A percentile compares a stretch with the other conserved stretches of the same genome.
These are phyloP conservation scores for Parnassius apollo DNA, from an alignment of 2,888 invertebrate genomes.

Conservation along the genomic window DNA sequence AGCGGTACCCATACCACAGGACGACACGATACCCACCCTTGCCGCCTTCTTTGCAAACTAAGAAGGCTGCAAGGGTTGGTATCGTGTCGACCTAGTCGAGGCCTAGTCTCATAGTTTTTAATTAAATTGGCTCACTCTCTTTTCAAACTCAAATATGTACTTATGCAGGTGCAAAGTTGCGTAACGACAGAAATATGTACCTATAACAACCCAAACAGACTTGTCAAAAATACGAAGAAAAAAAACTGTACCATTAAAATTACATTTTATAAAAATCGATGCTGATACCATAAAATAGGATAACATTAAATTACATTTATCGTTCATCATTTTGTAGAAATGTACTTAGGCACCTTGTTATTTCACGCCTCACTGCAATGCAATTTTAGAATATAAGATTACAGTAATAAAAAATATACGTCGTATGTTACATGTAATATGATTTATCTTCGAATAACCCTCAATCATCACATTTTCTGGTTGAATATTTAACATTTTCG, in stretches of 20 bases:
- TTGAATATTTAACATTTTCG: too few species aligned
- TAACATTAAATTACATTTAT: neutral
- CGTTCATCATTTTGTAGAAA: neutral
- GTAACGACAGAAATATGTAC: neutral
- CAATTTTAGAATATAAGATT: constrained; percentile 21
- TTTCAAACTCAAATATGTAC: too few species aligned
- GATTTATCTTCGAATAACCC: constrained; percentile 10
- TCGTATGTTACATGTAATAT: constrained; percentile 3
- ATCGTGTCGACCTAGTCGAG: too few species aligned
- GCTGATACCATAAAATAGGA: too few species aligned
- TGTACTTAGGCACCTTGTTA: constrained; percentile 15
- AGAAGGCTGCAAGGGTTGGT: too few species aligned
- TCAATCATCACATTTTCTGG: too few species aligned
- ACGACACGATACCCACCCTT: too few species aligned
- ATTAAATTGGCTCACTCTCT: too few species aligned
- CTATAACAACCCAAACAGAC: neutral
- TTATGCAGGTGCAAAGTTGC: too few species aligned
- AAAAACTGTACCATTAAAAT: neutral
- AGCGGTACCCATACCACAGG: too few species aligned
- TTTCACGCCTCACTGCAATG: constrained; percentile 23
- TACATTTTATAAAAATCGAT: neutral
- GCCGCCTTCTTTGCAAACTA: too few species aligned
- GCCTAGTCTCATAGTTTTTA: too few species aligned
- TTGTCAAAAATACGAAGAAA: neutral
- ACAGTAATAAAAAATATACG: constrained; percentile 17